A percentile compares a stretch with the other conserved stretches of the same genome.
Conservation (phyloP, 2,113 vertebrate species). For the Lutjanus erythropterus region DNA sequence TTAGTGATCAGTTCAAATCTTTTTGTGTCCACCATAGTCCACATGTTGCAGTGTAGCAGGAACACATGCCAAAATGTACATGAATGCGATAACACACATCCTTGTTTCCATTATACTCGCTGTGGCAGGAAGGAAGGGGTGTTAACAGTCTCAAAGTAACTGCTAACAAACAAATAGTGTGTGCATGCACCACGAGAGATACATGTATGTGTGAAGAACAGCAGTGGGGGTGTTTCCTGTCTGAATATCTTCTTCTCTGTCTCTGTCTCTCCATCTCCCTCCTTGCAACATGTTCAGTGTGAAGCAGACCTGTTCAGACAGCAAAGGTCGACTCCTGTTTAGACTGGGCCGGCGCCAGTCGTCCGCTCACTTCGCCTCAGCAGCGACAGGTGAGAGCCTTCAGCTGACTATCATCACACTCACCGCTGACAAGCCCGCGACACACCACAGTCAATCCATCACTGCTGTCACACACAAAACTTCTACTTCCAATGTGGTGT, state of each 20-base stretch:
- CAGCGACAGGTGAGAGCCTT: slow-evolving; percentile 81
- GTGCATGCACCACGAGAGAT: slow-evolving; percentile 8
- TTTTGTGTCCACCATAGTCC: background rate
- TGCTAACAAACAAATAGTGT: slow-evolving; percentile 17
- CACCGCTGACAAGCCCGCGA: slow-evolving; percentile 64
- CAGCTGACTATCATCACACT: slow-evolving; percentile 79
- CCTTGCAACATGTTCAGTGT: slow-evolving; percentile 41
- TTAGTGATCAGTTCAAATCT: background rate
- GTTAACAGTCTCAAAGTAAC: background rate
- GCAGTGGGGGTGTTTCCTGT: background rate
- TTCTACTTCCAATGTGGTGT: slow-evolving; percentile 20
- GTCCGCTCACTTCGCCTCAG: slow-evolving; percentile 65
- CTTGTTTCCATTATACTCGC: too few species aligned
- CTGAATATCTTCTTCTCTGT: slow-evolving; percentile 38
- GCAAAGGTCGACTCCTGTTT: slow-evolving; percentile 77
- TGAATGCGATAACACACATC: background rate
- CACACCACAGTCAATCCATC: slow-evolving; percentile 74
- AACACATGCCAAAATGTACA: background rate
- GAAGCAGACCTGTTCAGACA: slow-evolving; percentile 80
- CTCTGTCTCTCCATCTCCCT: slow-evolving; percentile 18
- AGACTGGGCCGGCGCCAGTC: slow-evolving; percentile 83
- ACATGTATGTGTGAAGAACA: slow-evolving; percentile 14
- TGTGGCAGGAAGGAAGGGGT: background rate
- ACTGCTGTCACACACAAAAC: slow-evolving; percentile 54
- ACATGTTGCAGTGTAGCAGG: background rate